These are phyloP conservation scores for Tapera naevia DNA, from an alignment of 2,797 vertebrate genomes.

Conservation along the genomic window DNA sequence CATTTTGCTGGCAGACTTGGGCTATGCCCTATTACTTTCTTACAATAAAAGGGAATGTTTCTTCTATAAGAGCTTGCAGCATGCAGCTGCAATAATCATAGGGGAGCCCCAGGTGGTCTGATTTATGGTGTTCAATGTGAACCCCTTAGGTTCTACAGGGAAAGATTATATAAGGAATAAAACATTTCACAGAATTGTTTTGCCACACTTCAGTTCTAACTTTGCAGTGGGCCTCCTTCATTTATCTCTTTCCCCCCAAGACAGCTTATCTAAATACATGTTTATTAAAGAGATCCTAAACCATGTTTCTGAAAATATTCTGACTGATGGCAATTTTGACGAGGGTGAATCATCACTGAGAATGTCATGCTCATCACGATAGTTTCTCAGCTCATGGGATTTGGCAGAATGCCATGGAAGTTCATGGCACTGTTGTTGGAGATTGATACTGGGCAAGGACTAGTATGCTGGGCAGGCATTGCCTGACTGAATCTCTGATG, in stretches of 20 bases:
- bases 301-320: slow-evolving; percentile 34
- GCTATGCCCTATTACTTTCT: slow-evolving; percentile 65
- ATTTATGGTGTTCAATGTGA: slow-evolving; percentile 51
- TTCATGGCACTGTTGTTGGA: neutral
- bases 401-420: slow-evolving; percentile 25
- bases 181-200: slow-evolving; percentile 42
- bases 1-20: slow-evolving; percentile 51
- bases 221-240: neutral
- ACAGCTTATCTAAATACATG: neutral
- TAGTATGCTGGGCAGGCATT: neutral
- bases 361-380: slow-evolving; percentile 22
- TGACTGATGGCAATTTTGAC: neutral
- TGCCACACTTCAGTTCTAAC: slow-evolving; percentile 20
- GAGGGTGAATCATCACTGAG: slow-evolving; percentile 27
- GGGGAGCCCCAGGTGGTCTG: slow-evolving; percentile 63
- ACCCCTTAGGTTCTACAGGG: slow-evolving; percentile 44
- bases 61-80: slow-evolving; percentile 33
- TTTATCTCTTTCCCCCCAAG: neutral
- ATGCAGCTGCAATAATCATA: slow-evolving; percentile 59
- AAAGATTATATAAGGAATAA: slow-evolving; percentile 43
- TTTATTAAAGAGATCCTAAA: slow-evolving; percentile 29
- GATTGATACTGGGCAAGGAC: neutral
- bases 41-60: slow-evolving; percentile 47
- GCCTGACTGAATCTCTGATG: neutral
- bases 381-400: slow-evolving; percentile 36